These are phyloP conservation scores for Neostethus bicornis DNA, from an alignment of 2,797 vertebrate genomes.

Conservation along the genomic window DNA sequence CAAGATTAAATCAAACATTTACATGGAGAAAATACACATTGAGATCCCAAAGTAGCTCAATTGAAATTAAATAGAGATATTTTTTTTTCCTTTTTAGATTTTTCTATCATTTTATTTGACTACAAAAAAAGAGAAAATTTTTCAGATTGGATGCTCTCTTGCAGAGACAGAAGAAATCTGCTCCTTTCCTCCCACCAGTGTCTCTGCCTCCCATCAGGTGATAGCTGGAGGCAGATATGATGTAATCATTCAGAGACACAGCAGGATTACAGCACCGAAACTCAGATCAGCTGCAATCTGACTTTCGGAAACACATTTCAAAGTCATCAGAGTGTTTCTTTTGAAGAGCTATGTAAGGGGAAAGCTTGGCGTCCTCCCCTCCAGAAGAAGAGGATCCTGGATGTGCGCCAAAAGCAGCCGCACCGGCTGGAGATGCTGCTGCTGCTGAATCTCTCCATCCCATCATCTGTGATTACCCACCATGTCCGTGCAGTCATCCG, in stretches of 20 bases:
- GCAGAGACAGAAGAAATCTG: conserved; percentile 23
- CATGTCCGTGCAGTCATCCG: conserved; percentile 31
- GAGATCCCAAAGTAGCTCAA: no score
- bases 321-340: neutral
- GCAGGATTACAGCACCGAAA: conserved; percentile 28
- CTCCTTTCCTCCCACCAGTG: conserved; percentile 43
- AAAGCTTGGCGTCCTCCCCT: conserved; percentile 3
- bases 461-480: conserved; percentile 35
- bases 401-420: conserved; percentile 34
- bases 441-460: conserved; percentile 33
- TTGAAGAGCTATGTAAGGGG: conserved; percentile 34
- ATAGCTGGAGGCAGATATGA: conserved; percentile 72
- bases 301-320: neutral
- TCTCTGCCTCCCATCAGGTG: conserved; percentile 55
- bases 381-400: conserved; percentile 29
- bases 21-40: no score
- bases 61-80: no score
- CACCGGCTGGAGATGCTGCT: conserved; percentile 50
- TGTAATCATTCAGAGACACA: conserved; percentile 73
- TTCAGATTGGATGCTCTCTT: neutral
- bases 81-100: neutral
- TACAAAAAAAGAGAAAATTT: no score
- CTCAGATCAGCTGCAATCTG: conserved; percentile 36
- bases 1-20: no score
- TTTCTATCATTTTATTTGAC: neutral